These are phyloP conservation scores for Camarhynchus parvulus DNA, from an alignment of 2,113 vertebrate species.

Conservation along the genomic window DNA sequence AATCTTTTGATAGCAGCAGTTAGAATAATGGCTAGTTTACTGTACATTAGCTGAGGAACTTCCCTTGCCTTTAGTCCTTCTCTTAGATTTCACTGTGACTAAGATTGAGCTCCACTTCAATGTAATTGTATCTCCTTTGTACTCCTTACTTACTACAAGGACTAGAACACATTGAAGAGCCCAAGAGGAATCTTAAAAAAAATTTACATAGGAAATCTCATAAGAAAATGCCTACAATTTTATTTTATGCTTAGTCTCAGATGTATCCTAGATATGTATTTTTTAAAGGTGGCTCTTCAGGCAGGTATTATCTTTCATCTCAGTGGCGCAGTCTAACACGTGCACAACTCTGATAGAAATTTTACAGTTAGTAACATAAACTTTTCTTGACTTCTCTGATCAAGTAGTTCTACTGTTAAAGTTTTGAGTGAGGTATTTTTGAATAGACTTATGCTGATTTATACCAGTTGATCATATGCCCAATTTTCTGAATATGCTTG, in stretches of 20 bases:
- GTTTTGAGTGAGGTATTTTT: not conserved
- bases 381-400: slow-evolving; percentile 2
- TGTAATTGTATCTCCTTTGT: not conserved
- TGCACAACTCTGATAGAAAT: not conserved
- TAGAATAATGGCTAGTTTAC: not conserved
- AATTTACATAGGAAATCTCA: not conserved
- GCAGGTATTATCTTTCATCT: not conserved
- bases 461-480: not conserved
- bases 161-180: not conserved
- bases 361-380: not conserved
- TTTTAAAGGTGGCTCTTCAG: not conserved
- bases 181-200: not conserved
- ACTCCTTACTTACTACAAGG: not conserved
- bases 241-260: not conserved
- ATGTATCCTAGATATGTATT: not conserved
- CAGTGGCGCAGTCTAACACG: not conserved
- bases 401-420: not conserved
- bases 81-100: not conserved
- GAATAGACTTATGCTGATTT: not conserved
- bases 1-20: not conserved
- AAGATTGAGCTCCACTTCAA: not conserved
- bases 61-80: not conserved
- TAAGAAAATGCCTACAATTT: not conserved
- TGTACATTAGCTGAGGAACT: not conserved
- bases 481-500: slow-evolving; percentile 20